Evolutionary conservation across 2,888 invertebrate species (phyloP).

Genomic region (Lymantria dispar): DNA sequence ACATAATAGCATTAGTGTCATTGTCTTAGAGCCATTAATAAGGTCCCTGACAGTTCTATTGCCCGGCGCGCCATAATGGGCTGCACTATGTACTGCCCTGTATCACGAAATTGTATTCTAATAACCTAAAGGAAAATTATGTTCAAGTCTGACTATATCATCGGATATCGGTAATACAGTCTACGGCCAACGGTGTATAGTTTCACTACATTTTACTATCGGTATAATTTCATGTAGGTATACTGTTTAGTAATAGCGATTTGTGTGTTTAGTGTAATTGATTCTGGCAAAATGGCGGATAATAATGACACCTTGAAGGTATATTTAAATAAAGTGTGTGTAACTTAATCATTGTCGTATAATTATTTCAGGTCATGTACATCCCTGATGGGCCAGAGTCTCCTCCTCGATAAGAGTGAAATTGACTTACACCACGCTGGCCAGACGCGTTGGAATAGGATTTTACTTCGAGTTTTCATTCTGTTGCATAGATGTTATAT

Average conservation of each 20-base stretch:
- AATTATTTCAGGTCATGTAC: too few relatives aligned
- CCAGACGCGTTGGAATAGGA: too few relatives aligned
- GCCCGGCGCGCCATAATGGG: conserved; percentile 64
- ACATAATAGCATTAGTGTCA: conserved; percentile 76
- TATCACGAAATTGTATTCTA: conserved; percentile 70
- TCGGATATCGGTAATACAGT: conserved; percentile 34
- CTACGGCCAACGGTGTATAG: conserved; percentile 36
- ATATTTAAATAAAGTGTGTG: too few relatives aligned
- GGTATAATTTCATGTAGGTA: conserved; percentile 22
- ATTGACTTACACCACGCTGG: too few relatives aligned
- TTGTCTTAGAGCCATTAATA: conserved; percentile 76
- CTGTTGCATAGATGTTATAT: too few relatives aligned
- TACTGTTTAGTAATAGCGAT: conserved; percentile 4
- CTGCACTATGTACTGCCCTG: conserved; percentile 49
- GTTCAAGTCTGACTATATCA: conserved; percentile 36
- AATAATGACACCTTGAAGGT: too few relatives aligned
- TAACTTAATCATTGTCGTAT: too few relatives aligned
- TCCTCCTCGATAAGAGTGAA: too few relatives aligned
- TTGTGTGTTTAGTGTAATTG: conserved; percentile 3
- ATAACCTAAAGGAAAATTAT: conserved; percentile 44
- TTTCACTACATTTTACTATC: conserved; percentile 34
- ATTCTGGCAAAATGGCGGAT: conserved; percentile 9
- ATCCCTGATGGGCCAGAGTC: too few relatives aligned
- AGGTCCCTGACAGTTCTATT: conserved; percentile 72
- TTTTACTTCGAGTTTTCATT: too few relatives aligned